Base-by-base conservation (phyloP, 2,113 vertebrate genomes). In the Gnathonemus longibarbis region DNA sequence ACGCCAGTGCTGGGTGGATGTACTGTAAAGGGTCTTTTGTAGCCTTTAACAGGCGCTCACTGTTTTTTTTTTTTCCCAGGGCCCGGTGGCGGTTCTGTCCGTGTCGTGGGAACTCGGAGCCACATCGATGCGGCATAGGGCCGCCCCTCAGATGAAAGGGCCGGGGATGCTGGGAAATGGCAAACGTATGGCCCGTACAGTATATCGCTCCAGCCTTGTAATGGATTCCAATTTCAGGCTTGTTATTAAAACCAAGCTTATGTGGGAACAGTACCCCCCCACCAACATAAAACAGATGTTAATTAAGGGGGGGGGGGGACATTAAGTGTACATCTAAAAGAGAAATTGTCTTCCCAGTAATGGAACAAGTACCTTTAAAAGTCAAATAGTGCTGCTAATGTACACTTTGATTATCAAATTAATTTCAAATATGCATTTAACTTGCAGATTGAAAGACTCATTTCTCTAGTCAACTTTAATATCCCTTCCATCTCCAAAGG, bases 351-450 rank as follows among this genome's bases (percentile, higher is more conserved):
- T n/a, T 48, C 1, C 21, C 46, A 19, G 19, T 19, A 49, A 86
- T 86, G 84, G 45, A n/a, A 9, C 24, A 24, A 50, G 84, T 46
- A 35, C 85, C 49, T 87, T 53, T 52, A n/a, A 87, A 87, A 84
- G 50, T 27, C 7, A 48, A 31, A 56, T 35, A 87, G 85, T 15
- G 19, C 3, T 46, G 4, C 50, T 45, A 53, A 88, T 62, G 52
- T 35, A 88, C 31, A 62, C 87, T 19, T 45, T 45, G 31, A 88
- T 88, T 88, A 66, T 35, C 39, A 88, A 56, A 88, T 88, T 46
- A 88, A 62, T 45, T 88, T 62, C 56, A 62, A 45, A 62, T 88
- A 24, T 66, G 58, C 35, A 62, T 24, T 62, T 62, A 62, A 58
- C 39, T 35, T n/a, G 21, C 48, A 87, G 84, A 87, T 10, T 52